Conservation (phyloP, 2,797 vertebrate species). For the Petrocephalus sullivani region DNA sequence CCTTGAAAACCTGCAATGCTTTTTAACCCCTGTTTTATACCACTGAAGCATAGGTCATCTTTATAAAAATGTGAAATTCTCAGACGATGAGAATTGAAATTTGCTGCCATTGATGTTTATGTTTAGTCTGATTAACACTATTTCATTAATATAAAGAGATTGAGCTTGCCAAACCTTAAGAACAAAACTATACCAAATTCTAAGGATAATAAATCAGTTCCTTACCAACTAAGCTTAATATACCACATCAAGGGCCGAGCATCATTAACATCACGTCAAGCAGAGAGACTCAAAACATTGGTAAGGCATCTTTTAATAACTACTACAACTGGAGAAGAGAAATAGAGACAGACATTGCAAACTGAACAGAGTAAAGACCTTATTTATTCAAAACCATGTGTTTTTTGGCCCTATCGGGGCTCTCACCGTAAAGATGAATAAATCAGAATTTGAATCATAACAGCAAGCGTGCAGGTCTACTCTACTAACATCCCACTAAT, state of each 20-base stretch:
- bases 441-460: neutral
- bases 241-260: neutral
- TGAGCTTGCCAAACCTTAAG: neutral
- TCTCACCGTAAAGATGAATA: constrained; percentile 10
- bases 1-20: neutral
- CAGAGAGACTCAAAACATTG: neutral
- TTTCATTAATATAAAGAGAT: neutral
- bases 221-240: neutral
- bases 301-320: neutral
- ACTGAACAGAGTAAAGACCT: neutral
- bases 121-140: neutral
- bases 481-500: constrained; percentile 16
- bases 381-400: constrained; percentile 2
- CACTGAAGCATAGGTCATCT: neutral
- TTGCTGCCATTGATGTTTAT: neutral
- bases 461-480: constrained; percentile 1
- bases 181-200: neutral
- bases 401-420: neutral
- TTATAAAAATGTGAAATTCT: neutral
- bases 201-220: neutral
- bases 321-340: constrained; percentile 7
- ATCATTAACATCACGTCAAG: neutral
- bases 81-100: neutral
- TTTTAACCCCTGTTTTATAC: neutral
- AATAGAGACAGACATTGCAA: constrained; percentile 9